Conservation (phyloP, 2,113 vertebrate species). For the Misgurnus mizolepis region DNA sequence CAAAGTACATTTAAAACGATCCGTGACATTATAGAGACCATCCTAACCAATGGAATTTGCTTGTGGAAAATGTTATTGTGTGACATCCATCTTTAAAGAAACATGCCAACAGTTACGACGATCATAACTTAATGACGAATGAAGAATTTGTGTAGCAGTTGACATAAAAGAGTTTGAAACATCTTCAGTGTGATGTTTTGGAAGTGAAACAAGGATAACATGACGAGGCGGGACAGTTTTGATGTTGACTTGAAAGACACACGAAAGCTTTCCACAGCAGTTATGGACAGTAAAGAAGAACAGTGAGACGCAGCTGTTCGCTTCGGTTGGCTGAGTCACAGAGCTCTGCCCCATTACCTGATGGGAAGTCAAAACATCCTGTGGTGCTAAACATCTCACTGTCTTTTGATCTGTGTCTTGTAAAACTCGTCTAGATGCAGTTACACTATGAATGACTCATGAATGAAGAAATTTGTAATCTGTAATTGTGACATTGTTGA, state of each 20-base stretch:
- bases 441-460: background rate
- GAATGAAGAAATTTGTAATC: background rate
- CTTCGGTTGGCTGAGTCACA: conserved; percentile 46
- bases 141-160: background rate
- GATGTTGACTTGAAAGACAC: background rate
- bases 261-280: background rate
- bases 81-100: conserved; percentile 1
- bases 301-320: conserved; percentile 42
- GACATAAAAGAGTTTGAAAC: no score
- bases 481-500: no score
- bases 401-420: conserved; percentile 7
- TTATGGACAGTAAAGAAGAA: background rate
- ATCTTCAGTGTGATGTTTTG: background rate
- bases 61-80: background rate
- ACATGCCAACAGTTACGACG: background rate
- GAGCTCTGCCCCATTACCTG: conserved; percentile 30
- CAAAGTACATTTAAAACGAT: conserved; percentile 24
- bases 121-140: background rate
- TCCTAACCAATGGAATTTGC: conserved; percentile 22
- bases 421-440: background rate
- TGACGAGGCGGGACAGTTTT: background rate
- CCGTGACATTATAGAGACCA: conserved; percentile 29
- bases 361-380: conserved; percentile 32
- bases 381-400: background rate
- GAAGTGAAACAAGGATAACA: background rate